Conservation (phyloP, 1,140 invertebrate genomes). For the Coelopa frigida region DNA sequence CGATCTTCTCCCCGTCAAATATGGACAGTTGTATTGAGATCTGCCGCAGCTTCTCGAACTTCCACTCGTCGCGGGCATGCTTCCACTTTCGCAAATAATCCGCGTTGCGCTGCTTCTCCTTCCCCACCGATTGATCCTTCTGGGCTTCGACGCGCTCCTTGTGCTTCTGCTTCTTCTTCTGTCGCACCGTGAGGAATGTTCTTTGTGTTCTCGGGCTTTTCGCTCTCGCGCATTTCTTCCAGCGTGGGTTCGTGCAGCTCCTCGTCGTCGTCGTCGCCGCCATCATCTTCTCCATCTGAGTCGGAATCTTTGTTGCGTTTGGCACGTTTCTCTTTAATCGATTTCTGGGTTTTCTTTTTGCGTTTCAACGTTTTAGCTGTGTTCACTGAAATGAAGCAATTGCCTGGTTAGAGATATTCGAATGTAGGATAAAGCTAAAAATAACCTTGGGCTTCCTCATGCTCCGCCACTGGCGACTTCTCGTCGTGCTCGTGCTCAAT, state of each 20-base stretch:
- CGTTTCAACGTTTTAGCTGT: slow-evolving; percentile 21
- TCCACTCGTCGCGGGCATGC: slow-evolving; percentile 60
- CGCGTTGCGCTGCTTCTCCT: slow-evolving; percentile 44
- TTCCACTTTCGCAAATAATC: slow-evolving; percentile 63
- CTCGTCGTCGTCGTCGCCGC: slow-evolving; percentile 15
- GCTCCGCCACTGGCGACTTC: slow-evolving; percentile 6
- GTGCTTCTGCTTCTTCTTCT: slow-evolving; percentile 40
- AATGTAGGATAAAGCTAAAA: no score
- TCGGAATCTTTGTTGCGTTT: background rate
- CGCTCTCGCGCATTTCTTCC: slow-evolving; percentile 26
- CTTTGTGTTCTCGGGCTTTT: slow-evolving; percentile 33
- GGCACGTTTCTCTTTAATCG: background rate
- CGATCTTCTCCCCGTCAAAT: slow-evolving; percentile 52
- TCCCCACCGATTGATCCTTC: slow-evolving; percentile 25
- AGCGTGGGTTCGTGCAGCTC: slow-evolving; percentile 22
- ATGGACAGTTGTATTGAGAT: slow-evolving; percentile 65
- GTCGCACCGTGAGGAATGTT: slow-evolving; percentile 33
- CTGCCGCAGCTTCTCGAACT: slow-evolving; percentile 68
- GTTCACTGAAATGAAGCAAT: background rate
- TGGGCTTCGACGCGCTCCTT: slow-evolving; percentile 27
- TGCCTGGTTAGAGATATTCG: background rate
- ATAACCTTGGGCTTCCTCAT: background rate
- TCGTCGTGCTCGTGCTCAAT: slow-evolving; percentile 16
- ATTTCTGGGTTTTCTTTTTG: slow-evolving; percentile 13
- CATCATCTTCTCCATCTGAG: slow-evolving; percentile 1